phyloP scores from a whole-genome alignment of 2,797 vertebrate species.

The Rhinophrynus dorsalis region DNA sequence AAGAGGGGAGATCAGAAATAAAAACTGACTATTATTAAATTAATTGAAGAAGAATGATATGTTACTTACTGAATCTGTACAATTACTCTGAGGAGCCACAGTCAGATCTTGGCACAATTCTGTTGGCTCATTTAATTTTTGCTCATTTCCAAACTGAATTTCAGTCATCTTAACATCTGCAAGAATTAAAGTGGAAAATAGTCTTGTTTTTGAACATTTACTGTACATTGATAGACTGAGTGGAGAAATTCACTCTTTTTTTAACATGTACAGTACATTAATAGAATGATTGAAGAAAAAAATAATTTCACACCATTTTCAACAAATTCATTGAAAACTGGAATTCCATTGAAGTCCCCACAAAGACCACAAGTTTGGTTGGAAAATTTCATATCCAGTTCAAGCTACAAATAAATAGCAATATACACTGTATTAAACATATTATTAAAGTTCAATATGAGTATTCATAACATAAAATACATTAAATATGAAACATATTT shows the following conservation, averaged over 20 bases:
- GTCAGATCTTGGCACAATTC: constrained; percentile 74
- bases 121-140: constrained; percentile 80
- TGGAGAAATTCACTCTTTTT: too few relatives aligned
- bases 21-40: too few relatives aligned
- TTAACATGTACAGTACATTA: not conserved
- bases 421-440: too few relatives aligned
- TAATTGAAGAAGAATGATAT: too few relatives aligned
- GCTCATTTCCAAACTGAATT: constrained; percentile 72
- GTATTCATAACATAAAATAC: too few relatives aligned
- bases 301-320: constrained; percentile 66
- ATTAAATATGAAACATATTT: too few relatives aligned
- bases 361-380: constrained; percentile 77
- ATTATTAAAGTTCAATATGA: too few relatives aligned
- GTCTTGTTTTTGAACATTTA: not conserved
- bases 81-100: constrained; percentile 49
- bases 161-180: constrained; percentile 67
- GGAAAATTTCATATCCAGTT: constrained; percentile 66
- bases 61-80: constrained; percentile 63
- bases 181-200: not conserved
- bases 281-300: not conserved
- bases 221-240: too few relatives aligned
- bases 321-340: constrained; percentile 62
- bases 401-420: constrained; percentile 62
- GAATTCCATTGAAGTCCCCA: constrained; percentile 72
- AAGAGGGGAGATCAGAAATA: too few relatives aligned